A percentile compares a stretch with the other conserved stretches of the same genome.
phyloP scores from a whole-genome alignment of 2,797 vertebrate species.

The Carcharodon carcharias region DNA sequence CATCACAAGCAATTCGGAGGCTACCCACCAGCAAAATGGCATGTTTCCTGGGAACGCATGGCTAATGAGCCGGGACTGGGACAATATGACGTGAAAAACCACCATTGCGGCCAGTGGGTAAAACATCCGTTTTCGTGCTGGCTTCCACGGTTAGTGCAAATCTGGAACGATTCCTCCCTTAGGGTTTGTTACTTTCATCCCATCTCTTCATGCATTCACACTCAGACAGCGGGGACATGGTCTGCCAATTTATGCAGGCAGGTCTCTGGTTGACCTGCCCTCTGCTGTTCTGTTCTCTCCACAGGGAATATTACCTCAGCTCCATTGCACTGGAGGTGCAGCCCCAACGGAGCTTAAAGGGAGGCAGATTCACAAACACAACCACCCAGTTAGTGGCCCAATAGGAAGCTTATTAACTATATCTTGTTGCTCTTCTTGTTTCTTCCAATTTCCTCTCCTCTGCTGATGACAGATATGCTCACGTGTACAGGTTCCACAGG shows the following conservation, averaged over 20 bases:
- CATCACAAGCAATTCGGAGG: too few species aligned
- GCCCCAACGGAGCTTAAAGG: background rate
- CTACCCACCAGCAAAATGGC: too few species aligned
- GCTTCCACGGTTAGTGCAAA: too few species aligned
- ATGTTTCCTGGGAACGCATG: too few species aligned
- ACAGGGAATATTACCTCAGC: background rate
- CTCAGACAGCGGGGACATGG: background rate
- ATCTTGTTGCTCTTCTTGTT: background rate
- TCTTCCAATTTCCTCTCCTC: background rate
- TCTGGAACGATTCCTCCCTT: too few species aligned
- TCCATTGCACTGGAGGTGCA: background rate
- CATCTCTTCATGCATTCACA: background rate
- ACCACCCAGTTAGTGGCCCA: background rate
- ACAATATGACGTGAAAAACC: too few species aligned
- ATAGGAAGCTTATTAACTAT: background rate
- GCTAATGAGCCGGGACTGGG: too few species aligned
- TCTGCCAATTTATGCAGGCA: too few species aligned
- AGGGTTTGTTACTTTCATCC: background rate
- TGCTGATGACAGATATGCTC: too few species aligned
- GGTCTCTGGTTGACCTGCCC: background rate
- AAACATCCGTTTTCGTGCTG: too few species aligned
- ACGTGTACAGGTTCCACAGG: background rate
- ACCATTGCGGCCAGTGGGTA: too few species aligned
- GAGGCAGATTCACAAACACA: background rate
- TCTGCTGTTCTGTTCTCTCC: background rate